These are phyloP conservation scores for Allolobophora icterica DNA, from an alignment of 2,888 invertebrate genomes.

Conservation along the genomic window DNA sequence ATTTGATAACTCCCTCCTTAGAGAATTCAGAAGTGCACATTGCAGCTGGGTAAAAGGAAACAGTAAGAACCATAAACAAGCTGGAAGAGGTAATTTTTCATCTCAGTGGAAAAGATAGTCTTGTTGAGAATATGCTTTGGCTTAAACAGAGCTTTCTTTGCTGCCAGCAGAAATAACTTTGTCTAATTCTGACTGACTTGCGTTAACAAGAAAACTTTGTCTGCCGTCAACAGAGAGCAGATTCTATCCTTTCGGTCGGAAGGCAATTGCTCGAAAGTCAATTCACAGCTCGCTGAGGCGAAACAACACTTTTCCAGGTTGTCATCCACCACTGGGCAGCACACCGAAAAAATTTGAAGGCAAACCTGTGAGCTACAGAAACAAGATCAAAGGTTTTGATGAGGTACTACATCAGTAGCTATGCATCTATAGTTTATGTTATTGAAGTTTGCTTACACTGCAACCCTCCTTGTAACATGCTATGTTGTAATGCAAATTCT, in stretches of 20 bases:
- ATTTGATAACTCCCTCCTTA: background rate
- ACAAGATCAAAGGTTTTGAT: background rate
- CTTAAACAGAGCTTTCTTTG: background rate
- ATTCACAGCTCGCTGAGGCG: conserved; percentile 10
- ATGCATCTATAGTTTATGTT: background rate
- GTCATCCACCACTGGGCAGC: background rate
- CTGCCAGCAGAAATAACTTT: background rate
- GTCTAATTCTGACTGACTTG: background rate
- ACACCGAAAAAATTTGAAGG: background rate
- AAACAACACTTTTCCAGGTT: background rate
- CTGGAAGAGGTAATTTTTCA: background rate
- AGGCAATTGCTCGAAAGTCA: conserved; percentile 19
- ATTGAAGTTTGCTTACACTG: no score
- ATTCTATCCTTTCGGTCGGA: conserved; percentile 18
- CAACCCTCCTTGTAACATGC: no score
- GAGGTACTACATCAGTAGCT: background rate
- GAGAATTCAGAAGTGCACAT: no score
- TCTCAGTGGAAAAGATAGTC: background rate
- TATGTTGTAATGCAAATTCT: no score
- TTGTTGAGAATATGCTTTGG: background rate
- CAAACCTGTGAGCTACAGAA: background rate
- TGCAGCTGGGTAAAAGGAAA: background rate
- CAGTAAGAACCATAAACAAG: background rate
- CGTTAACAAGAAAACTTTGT: background rate
- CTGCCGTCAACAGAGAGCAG: background rate